Evolutionary conservation across 2,888 invertebrate genomes (phyloP), one percentile per base, ranked within the genome.

Genomic region (Proisotoma minuta): DNA sequence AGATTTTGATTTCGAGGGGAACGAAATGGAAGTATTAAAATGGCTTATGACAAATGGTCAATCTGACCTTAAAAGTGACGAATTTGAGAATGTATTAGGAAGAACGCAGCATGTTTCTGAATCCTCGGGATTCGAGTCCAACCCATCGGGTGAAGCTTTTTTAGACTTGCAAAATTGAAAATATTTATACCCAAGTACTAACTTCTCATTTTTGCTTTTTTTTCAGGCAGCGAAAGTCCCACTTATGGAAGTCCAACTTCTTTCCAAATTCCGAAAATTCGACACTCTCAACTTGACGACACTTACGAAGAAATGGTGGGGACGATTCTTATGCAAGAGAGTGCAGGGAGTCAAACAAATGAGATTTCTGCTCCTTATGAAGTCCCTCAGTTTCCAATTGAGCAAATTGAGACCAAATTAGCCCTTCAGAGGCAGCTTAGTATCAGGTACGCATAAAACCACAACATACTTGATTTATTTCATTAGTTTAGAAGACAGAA

Each of bases 301-400:
- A 67, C 73, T n/a, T 69, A 70, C 59, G 74, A 75, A 24, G 75
- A 75, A 28, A 75, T 75, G 67, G 74, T 80, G n/a, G 81, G 83
- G 12, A 82, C 83, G 49, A 63, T 73, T n/a, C 70, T 71, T 15
- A 53, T 64, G 63, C 72, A 73, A 49, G 71, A 73, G 23, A 60
- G 63, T 2, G 67, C 71, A 23, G 57, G 61, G 26, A 43, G 49
- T 15, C 64, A 63, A 61, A 65, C 69, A 12, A 92, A 93, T 77
- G 91, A 93, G 78, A 86, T 94, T 71, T 93, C 95, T 3, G 94
- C 96, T 5, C 95, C 96, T 0, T 98, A 96, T 78, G 97, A 98
- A 79, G 90, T 97, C 43, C 94, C 96, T 0, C 95, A 96, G 80
- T 97, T 96, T 78, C 98, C 98, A 47, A 98, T 98, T 75, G 97